Base-by-base conservation (phyloP, 2,888 invertebrate species). In the Lobophora halterata region DNA sequence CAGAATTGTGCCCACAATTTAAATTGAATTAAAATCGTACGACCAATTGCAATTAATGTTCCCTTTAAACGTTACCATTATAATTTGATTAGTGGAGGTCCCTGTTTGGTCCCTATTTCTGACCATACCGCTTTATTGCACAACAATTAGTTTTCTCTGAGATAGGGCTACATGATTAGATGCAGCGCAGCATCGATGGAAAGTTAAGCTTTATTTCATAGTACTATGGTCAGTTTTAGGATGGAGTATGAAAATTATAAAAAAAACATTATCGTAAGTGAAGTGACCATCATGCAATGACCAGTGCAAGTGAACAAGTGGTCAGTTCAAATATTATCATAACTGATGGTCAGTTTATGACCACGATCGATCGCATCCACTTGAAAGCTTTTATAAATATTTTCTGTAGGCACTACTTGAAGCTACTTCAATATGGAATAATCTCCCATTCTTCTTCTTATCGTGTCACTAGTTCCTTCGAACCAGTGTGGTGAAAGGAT, bases 81-180 rank as follows among this genome's bases (percentile, higher is more conserved):
- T 70, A 64, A 71, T 74, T 68, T 55, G 70, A 75, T 75, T 60
- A 70, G 52, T 60, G 55, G 58, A 67, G 31, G 37, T 37, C 55
- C 60, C 61, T 54, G n/a, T n/a, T 18, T 48, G 34, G 52, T 57
- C 55, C 23, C n/a, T n/a, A n/a, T n/a, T n/a, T 56, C 51, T 70
- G 71, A 74, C 72, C 80, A 81, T 79, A 65, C 66, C 72, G 79
- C 59, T 79, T 81, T 80, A 81, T 80, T 71, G 77, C 75, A 44
- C 55, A 59, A 70, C 80, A 72, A 81, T 81, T 79, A 80, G 59
- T 21, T 31, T 21, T 26, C 19, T 28, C 46, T 39, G 35, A 36
- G 40, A 52, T 56, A 45, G 64, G 59, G 56, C 48, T 33, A 29
- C 40, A 39, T 31, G 42, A 42, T 53, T 41, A 49, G 39, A 16